These are phyloP conservation scores for Dreissena rostriformis DNA, from an alignment of 1,140 invertebrate genomes.

Conservation along the genomic window DNA sequence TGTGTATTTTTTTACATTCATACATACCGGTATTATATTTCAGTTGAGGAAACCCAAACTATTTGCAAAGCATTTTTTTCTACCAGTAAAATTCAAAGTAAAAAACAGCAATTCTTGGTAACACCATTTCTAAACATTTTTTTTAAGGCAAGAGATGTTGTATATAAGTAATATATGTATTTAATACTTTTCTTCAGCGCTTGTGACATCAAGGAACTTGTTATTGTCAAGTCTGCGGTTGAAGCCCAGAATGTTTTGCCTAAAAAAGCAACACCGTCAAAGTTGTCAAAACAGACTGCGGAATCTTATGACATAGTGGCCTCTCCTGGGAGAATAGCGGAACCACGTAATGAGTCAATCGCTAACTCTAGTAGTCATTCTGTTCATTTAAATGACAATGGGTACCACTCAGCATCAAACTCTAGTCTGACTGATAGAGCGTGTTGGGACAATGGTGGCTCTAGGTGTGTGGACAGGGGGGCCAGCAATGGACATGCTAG, in stretches of 20 bases:
- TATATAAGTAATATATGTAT: conserved; percentile 62
- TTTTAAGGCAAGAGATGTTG: background rate
- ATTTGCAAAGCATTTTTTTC: background rate
- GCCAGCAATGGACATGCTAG: background rate
- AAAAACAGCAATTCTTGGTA: background rate
- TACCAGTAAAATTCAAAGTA: background rate
- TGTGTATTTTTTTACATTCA: background rate
- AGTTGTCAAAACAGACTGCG: conserved; percentile 66
- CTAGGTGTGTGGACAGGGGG: background rate
- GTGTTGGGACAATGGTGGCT: background rate
- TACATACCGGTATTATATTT: background rate
- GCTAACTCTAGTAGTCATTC: too few relatives aligned
- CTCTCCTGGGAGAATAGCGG: conserved; percentile 69
- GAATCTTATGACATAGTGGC: conserved; percentile 61
- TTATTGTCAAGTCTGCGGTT: conserved; percentile 84
- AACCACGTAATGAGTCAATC: conserved; percentile 31
- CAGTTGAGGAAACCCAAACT: background rate
- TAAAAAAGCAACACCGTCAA: conserved; percentile 69
- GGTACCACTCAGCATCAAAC: too few relatives aligned
- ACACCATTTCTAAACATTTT: background rate
- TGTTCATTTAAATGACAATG: too few relatives aligned
- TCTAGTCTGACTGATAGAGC: background rate
- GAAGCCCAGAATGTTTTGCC: conserved; percentile 81
- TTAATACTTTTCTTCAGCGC: conserved; percentile 84
- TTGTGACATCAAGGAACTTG: conserved; percentile 84